Evolutionary conservation across 2,113 vertebrate species (phyloP).

Genomic region (Isurus oxyrinchus): DNA sequence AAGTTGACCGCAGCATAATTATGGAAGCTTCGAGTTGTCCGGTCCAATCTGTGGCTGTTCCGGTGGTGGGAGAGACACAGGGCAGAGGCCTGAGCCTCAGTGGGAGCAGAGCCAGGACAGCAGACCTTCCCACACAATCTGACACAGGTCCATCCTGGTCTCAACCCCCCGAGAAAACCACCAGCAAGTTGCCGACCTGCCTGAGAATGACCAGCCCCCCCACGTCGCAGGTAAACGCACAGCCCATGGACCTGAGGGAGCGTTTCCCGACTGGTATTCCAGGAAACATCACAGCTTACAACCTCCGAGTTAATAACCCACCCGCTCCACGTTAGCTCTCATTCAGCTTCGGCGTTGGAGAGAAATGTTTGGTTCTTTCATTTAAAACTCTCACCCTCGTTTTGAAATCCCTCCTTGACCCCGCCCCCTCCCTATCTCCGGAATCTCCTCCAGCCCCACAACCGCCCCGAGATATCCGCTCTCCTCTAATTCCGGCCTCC

Average conservation of each 20-base stretch:
- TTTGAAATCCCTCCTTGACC: background rate
- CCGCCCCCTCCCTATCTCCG: background rate
- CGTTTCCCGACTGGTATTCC: background rate
- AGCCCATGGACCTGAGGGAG: background rate
- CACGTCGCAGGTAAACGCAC: background rate
- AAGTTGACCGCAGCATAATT: slow-evolving; percentile 59
- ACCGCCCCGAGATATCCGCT: background rate
- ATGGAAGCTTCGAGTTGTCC: slow-evolving; percentile 55
- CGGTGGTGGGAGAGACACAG: background rate
- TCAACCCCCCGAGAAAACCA: background rate
- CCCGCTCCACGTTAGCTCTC: background rate
- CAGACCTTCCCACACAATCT: background rate
- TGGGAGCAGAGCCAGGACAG: background rate
- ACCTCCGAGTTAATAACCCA: background rate
- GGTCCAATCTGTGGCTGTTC: background rate
- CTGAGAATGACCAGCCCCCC: rapidly evolving
- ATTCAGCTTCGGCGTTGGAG: background rate
- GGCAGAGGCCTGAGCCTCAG: rapidly evolving
- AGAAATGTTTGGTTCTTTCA: background rate
- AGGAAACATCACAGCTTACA: background rate
- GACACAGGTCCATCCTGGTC: background rate
- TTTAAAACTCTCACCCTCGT: background rate
- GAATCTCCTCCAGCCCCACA: background rate
- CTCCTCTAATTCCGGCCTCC: background rate
- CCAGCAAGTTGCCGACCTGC: background rate